Percentiles rank a stretch among this genome's conserved stretches.
Conservation (phyloP, 2,797 vertebrate genomes). For the Sebastes diaconus region DNA sequence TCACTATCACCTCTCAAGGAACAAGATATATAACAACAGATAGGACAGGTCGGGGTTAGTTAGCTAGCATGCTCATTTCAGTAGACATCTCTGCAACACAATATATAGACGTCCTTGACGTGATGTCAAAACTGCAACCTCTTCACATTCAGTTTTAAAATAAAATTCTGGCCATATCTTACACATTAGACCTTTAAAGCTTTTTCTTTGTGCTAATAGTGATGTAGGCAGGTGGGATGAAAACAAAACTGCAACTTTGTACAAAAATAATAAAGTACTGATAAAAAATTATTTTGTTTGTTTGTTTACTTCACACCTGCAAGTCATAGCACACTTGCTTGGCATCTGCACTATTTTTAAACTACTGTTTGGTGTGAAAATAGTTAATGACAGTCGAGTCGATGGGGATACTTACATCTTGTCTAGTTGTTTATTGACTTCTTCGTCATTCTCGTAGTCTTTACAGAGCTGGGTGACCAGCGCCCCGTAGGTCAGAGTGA, state of each 20-base stretch:
- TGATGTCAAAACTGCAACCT: neutral
- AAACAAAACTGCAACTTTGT: neutral
- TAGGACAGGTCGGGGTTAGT: too few species aligned
- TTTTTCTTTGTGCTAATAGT: neutral
- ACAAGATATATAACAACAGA: too few species aligned
- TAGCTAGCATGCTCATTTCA: neutral
- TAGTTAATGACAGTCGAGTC: neutral
- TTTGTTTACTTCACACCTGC: neutral
- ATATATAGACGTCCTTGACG: neutral
- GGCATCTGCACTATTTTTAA: neutral
- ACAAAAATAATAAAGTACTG: neutral
- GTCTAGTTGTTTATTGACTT: slow-evolving; percentile 98
- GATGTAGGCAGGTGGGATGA: neutral
- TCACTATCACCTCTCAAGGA: too few species aligned
- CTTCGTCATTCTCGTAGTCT: slow-evolving; percentile 98
- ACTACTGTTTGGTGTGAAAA: neutral
- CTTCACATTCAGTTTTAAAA: neutral
- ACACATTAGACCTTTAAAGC: neutral
- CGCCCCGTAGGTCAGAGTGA: slow-evolving; percentile 96
- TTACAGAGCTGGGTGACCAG: slow-evolving; percentile 98
- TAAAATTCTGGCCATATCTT: neutral
- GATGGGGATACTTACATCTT: slow-evolving; percentile 90
- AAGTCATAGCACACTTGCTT: neutral
- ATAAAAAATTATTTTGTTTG: accelerated
- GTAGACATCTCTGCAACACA: neutral